Percentiles rank a stretch among this genome's conserved stretches.
Evolutionary conservation across 2,797 vertebrate genomes (phyloP).

Genomic region (Urocyon cinereoargenteus): DNA sequence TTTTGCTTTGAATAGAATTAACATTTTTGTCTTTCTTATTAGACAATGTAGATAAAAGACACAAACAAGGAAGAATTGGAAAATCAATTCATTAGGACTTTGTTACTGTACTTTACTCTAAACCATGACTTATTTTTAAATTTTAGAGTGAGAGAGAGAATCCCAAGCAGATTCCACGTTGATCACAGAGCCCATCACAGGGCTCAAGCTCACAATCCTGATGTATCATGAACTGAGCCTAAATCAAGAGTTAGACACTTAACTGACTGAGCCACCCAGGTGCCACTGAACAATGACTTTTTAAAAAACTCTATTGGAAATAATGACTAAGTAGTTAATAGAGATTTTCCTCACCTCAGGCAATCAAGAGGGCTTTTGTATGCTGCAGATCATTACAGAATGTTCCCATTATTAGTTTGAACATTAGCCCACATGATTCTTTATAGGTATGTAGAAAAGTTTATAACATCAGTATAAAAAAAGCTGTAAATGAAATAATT

Average conservation of each 20-base stretch:
- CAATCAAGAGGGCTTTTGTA: neutral
- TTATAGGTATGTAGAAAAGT: neutral
- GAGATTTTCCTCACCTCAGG: neutral
- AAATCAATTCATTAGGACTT: neutral
- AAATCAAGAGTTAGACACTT: neutral
- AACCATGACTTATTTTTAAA: neutral
- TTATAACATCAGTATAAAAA: neutral
- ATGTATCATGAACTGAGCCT: neutral
- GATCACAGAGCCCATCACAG: neutral
- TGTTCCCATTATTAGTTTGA: neutral
- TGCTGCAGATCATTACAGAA: neutral
- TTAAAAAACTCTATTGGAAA: neutral
- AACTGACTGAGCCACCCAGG: neutral
- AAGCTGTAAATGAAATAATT: conserved; percentile 8
- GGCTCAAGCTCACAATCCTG: neutral
- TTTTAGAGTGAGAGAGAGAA: neutral
- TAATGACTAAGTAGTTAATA: neutral
- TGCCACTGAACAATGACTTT: neutral
- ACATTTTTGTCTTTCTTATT: neutral
- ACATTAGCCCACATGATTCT: neutral
- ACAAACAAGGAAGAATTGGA: neutral
- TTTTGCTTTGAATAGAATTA: neutral
- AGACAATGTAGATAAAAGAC: neutral
- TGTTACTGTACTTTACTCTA: neutral
- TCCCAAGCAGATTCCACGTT: neutral